These are phyloP conservation scores for Notiomystis cincta DNA, from an alignment of 2,113 vertebrate species.

Conservation along the genomic window DNA sequence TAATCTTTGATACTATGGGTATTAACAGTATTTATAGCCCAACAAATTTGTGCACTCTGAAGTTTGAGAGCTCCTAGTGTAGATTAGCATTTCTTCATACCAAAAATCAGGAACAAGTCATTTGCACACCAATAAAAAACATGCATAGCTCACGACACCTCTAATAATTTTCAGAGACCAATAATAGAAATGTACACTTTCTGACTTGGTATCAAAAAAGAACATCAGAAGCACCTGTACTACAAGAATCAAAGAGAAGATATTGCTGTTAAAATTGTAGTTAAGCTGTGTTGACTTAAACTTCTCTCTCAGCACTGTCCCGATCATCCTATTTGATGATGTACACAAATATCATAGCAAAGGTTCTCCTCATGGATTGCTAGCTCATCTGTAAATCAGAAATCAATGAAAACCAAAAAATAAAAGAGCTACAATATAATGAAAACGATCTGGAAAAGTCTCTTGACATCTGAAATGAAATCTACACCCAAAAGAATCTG, in stretches of 20 bases:
- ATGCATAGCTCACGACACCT: neutral
- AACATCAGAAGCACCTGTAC: neutral
- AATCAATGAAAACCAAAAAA: neutral
- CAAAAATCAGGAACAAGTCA: neutral
- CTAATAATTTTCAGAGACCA: neutral
- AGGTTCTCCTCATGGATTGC: neutral
- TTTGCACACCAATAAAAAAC: neutral
- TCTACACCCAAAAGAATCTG: accelerated
- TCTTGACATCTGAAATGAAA: neutral
- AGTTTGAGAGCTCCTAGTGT: neutral
- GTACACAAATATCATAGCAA: neutral
- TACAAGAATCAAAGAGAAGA: neutral
- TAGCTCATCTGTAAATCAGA: neutral
- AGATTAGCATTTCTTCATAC: neutral
- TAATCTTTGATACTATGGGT: neutral
- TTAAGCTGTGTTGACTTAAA: neutral
- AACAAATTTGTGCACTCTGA: neutral
- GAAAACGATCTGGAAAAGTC: neutral
- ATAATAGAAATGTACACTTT: neutral
- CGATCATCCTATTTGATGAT: neutral
- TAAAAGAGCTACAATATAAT: neutral
- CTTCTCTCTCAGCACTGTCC: neutral
- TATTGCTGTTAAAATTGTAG: neutral
- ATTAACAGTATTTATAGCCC: neutral
- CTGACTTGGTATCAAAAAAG: neutral